Evolutionary conservation across 2,797 vertebrate genomes (phyloP).

Genomic region (Cygnus olor): DNA sequence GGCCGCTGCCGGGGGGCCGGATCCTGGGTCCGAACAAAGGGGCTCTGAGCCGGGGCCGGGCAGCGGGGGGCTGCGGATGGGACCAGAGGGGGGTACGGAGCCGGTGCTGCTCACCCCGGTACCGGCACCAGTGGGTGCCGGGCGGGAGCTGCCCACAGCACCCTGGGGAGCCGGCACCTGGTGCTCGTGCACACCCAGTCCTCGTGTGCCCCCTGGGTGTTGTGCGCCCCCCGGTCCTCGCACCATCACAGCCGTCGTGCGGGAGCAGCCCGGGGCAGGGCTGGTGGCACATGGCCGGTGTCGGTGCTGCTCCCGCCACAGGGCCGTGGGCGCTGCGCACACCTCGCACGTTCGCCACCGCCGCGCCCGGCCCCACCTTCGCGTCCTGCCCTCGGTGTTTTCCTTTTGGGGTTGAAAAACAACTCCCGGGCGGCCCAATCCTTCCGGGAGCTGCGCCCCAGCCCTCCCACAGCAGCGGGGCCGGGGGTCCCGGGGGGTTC

Average conservation of each 20-base stretch:
- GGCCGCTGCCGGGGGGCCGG: neutral
- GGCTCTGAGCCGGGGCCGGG: neutral
- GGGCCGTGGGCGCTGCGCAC: neutral
- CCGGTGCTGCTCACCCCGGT: neutral
- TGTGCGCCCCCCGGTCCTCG: too few relatives aligned
- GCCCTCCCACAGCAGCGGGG: neutral
- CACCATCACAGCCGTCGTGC: too few relatives aligned
- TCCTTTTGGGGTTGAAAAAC: neutral
- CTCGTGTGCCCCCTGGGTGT: too few relatives aligned
- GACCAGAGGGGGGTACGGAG: neutral
- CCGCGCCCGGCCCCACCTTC: neutral
- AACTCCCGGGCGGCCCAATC: neutral
- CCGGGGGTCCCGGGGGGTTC: too few relatives aligned
- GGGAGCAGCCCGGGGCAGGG: neutral
- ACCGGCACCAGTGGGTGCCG: neutral
- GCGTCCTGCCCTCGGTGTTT: slow-evolving; percentile 9
- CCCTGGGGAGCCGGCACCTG: too few relatives aligned
- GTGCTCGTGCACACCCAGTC: too few relatives aligned
- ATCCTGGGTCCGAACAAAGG: neutral
- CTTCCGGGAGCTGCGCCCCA: neutral
- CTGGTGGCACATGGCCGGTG: neutral
- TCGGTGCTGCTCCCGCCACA: too few relatives aligned
- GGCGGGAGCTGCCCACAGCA: neutral
- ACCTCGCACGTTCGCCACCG: neutral
- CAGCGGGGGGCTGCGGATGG: accelerated